A percentile compares a stretch with the other conserved stretches of the same genome.
These are phyloP conservation scores for Cephus runcator DNA, from an alignment of 2,888 invertebrate species.

Conservation along the genomic window DNA sequence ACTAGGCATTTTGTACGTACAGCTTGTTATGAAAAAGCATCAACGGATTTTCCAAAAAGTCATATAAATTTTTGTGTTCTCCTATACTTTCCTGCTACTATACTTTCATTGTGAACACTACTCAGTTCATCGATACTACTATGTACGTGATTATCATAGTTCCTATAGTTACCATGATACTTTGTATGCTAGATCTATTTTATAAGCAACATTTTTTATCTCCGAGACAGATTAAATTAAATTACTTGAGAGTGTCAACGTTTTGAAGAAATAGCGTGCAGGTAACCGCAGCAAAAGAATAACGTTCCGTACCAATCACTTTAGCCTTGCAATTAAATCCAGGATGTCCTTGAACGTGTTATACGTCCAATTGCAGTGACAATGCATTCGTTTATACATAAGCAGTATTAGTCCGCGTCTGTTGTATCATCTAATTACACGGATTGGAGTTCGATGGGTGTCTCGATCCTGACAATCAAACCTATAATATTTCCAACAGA, in stretches of 20 bases:
- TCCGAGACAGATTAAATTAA: background rate
- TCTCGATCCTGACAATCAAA: background rate
- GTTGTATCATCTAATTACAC: background rate
- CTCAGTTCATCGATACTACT: background rate
- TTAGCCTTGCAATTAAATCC: background rate
- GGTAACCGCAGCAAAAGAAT: background rate
- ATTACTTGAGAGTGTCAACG: background rate
- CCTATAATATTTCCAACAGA: background rate
- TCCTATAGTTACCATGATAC: background rate
- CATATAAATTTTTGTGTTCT: background rate
- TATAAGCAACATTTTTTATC: background rate
- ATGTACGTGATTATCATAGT: background rate
- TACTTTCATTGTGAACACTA: background rate
- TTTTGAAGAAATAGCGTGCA: background rate
- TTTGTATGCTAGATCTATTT: background rate
- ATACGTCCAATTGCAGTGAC: background rate
- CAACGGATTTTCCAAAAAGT: background rate
- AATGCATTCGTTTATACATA: background rate
- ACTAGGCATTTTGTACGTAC: constrained; percentile 44
- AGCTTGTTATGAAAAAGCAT: background rate
- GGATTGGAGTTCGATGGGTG: background rate
- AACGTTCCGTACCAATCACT: background rate
- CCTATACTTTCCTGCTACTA: background rate
- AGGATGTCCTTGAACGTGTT: background rate
- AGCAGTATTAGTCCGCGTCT: background rate